phyloP scores from a whole-genome alignment of 1,140 invertebrate species.

The Lutraria rhynchaena region DNA sequence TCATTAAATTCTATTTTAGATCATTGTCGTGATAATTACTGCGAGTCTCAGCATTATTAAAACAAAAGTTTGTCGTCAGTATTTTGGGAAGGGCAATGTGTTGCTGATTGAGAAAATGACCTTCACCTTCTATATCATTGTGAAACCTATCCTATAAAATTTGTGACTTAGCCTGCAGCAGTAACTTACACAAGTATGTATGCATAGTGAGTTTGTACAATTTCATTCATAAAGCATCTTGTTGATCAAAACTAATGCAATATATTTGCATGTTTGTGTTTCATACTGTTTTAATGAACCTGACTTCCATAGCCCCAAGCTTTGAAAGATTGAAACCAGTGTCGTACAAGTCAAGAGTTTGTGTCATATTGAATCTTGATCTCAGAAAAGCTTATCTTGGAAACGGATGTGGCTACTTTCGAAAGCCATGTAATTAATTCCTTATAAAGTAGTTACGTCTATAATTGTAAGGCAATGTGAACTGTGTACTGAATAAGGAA shows the following conservation, averaged over 20 bases:
- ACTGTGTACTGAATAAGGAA: too few relatives aligned
- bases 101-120: too few relatives aligned
- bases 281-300: slow-evolving; percentile 15
- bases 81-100: too few relatives aligned
- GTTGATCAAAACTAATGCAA: neutral
- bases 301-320: neutral
- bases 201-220: neutral
- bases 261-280: slow-evolving; percentile 10
- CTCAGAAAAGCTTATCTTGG: slow-evolving; percentile 17
- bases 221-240: slow-evolving; percentile 31
- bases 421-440: slow-evolving; percentile 30
- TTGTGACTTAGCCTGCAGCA: too few relatives aligned
- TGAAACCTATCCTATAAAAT: too few relatives aligned
- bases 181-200: too few relatives aligned
- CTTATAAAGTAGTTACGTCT: slow-evolving; percentile 13
- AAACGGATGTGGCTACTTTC: slow-evolving; percentile 50
- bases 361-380: slow-evolving; percentile 21
- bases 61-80: too few relatives aligned
- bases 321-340: slow-evolving; percentile 24
- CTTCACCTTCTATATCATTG: too few relatives aligned
- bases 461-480: slow-evolving; percentile 3
- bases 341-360: slow-evolving; percentile 34
- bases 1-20: too few relatives aligned
- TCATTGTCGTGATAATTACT: too few relatives aligned
- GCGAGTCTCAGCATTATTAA: too few relatives aligned